Base-by-base conservation (phyloP, 2,113 vertebrate genomes). In the Notothenia rossii region DNA sequence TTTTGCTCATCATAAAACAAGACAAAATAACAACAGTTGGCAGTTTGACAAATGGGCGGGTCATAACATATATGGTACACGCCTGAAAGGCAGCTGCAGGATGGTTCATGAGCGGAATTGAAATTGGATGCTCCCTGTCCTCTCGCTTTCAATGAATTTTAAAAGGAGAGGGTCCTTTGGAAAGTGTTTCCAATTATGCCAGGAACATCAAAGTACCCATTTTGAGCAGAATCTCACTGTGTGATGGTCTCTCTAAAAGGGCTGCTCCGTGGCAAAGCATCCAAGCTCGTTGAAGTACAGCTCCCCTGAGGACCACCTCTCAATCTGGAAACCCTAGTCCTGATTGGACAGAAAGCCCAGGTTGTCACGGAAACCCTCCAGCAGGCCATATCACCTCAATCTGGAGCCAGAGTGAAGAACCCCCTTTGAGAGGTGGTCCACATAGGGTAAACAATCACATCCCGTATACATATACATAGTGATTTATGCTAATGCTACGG, bases 331-430 rank as follows among this genome's bases (percentile, higher is more conserved):
- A 70, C 79, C 81, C 76, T 79, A 49, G 18, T 56, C 59, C 82
- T 72, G 86, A 92, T 92, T 92, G 92, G 92, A 92, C 79, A 64
- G 82, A 67, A 82, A 82, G 77, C 73, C 67, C 72, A 58, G 91
- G 92, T 95, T 89, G 92, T 94, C 94, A 94, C 91, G 84, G 91
- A 94, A 95, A 94, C 93, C 87, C 79, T 85, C 87, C 76, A 77
- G 84, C 82, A 56, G 61, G 86, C 87, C 86, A 85, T 87, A 86
- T 90, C 84, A 86, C 75, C 65, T 72, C 87, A 88, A 90, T 90
- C 89, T 90, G 84, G 86, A 60, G 68, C 72, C 70, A 84, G 53
- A 54, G 77, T 77, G 63, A 85, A 77, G 73, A 74, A 72, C 53
- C 73, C 68, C 74, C 81, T 83, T 80, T 63, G 86, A 83, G 77